Evolutionary conservation across 2,797 vertebrate genomes (phyloP).

Genomic region (Halcyon chelicuti): DNA sequence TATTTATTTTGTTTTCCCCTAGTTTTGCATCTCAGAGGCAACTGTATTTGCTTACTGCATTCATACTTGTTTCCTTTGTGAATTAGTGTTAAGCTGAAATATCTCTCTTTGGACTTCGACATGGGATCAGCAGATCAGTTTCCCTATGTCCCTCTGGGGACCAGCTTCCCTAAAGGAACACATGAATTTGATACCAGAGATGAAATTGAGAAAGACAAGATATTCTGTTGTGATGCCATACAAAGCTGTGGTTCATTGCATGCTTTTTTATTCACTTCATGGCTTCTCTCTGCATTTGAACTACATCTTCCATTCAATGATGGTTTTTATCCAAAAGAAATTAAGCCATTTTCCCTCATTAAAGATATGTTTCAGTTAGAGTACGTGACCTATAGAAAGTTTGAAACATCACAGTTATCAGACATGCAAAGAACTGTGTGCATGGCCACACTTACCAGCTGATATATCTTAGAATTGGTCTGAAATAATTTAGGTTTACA

Average conservation of each 20-base stretch:
- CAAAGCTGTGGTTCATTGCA: not conserved
- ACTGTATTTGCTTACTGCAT: not conserved
- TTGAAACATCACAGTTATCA: not conserved
- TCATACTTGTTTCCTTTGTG: not conserved
- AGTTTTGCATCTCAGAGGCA: not conserved
- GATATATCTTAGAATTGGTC: not conserved
- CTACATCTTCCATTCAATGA: not conserved
- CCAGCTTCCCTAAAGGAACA: not conserved
- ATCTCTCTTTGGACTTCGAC: not conserved
- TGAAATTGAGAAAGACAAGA: constrained; percentile 41
- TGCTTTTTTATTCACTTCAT: not conserved
- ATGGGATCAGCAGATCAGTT: constrained; percentile 6
- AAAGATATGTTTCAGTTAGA: not conserved
- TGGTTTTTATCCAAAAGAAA: not conserved
- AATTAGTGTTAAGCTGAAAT: constrained; percentile 3
- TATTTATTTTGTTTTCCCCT: not conserved
- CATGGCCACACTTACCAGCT: not conserved
- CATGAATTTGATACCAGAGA: constrained; percentile 13
- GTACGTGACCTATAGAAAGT: not conserved
- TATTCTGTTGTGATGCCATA: constrained; percentile 11
- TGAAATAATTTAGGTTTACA: not conserved
- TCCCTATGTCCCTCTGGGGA: not conserved
- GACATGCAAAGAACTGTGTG: not conserved
- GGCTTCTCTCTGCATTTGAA: not conserved
- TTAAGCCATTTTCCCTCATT: not conserved